Evolutionary conservation across 1,140 invertebrate genomes (phyloP), one percentile per base, ranked within the genome.

Genomic region (Alviniconcha marisindica): DNA sequence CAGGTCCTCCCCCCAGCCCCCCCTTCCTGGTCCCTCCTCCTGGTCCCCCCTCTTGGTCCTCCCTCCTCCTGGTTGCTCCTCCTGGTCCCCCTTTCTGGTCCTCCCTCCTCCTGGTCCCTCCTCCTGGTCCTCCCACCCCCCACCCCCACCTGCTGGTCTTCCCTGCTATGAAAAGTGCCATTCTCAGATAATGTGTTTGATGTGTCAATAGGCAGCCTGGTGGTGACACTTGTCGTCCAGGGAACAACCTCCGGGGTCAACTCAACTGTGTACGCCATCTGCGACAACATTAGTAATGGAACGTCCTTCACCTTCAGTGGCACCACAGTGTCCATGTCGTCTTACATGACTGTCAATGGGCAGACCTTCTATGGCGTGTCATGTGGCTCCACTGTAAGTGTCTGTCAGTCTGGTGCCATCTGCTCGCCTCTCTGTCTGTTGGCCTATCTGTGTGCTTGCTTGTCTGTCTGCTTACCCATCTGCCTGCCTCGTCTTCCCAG

Each of bases 161-260:
- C 56, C 28, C 33, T n/a, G 54, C 28, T 60, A 18, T 24, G 24
- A 36, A 40, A 63, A 24, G 79, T n/a, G 10, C n/a, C n/a, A n/a
- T n/a, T n/a, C n/a, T n/a, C n/a, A n/a, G n/a, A n/a, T n/a, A n/a
- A n/a, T n/a, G n/a, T 63, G 60, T 66, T 28, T 63, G 24, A 0
- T 40, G 33, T 81, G 31, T 44, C 80, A 63, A 28, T 83, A 90
- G 89, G 89, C 38, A 90, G 89, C 77, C 77, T 90, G 5, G 69
- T 89, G 0, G 83, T 89, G 7, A 83, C 80, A 14, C 69, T 89
- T 4, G 80, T 69, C 14, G 56, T 90, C 0, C 31, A 76, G 36
- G 89, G 86, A 21, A 87, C 83, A 56, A 44, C 42, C 2, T 76
- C 63, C 15, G 86, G 85, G 15, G 83, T 88, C 21, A 85, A 83